Percentiles rank a stretch among this genome's conserved stretches.
These are phyloP conservation scores for Rattus norvegicus DNA, from an alignment of 2,113 vertebrate genomes.

Conservation along the genomic window GRCr8 NC_086025.1:35952001-35952500, in stretches of 20 bases:
- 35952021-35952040: background rate
- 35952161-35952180: background rate
- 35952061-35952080: slow-evolving; percentile 7
- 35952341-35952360: background rate
- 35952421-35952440: background rate
- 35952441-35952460: background rate
- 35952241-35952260: background rate
- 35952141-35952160: background rate
- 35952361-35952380: slow-evolving; percentile 27
- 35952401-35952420: background rate
- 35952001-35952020: background rate
- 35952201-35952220: background rate
- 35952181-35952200: background rate
- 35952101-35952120: background rate
- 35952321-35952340: slow-evolving; percentile 29
- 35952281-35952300: background rate
- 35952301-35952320: too few relatives aligned
- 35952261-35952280: background rate
- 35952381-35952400: background rate
- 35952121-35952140: background rate
- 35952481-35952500: too few relatives aligned
- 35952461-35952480: too few relatives aligned
- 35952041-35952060: background rate
- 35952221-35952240: background rate
- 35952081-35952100: background rate